Evolutionary conservation across 2,113 vertebrate species (phyloP).

Genomic region (Anser brachyrhynchus): DNA sequence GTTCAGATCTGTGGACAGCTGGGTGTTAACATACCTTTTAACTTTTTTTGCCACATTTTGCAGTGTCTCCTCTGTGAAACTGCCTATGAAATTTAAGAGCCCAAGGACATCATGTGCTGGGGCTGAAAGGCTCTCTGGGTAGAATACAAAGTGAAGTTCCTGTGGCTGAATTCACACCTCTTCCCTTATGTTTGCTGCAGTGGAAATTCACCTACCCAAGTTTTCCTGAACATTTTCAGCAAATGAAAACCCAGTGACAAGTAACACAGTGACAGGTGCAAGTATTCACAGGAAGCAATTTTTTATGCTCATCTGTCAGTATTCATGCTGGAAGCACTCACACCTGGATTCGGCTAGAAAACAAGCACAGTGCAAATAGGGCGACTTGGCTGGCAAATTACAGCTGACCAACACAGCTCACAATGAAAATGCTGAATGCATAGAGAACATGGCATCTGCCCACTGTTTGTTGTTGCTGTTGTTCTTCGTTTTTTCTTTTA

Average conservation of each 20-base stretch:
- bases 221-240: constrained; percentile 9
- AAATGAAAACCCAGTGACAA: constrained; percentile 23
- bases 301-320: constrained; percentile 34
- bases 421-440: background rate
- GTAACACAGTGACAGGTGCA: constrained; percentile 28
- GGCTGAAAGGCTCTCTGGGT: background rate
- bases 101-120: background rate
- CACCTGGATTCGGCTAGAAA: constrained; percentile 13
- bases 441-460: background rate
- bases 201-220: background rate
- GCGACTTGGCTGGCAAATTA: constrained; percentile 19
- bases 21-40: background rate
- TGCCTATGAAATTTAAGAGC: background rate
- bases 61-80: background rate
- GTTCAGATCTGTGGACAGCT: background rate
- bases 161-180: background rate
- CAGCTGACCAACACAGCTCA: background rate
- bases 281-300: constrained; percentile 24
- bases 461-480: background rate
- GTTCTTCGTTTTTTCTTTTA: background rate
- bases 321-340: constrained; percentile 12
- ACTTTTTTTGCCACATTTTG: background rate
- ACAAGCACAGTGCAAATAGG: background rate
- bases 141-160: background rate
- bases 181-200: background rate